Evolutionary conservation across 2,888 invertebrate genomes (phyloP), one percentile per base, ranked within the genome.

Genomic region (Drymonia ruficornis): DNA sequence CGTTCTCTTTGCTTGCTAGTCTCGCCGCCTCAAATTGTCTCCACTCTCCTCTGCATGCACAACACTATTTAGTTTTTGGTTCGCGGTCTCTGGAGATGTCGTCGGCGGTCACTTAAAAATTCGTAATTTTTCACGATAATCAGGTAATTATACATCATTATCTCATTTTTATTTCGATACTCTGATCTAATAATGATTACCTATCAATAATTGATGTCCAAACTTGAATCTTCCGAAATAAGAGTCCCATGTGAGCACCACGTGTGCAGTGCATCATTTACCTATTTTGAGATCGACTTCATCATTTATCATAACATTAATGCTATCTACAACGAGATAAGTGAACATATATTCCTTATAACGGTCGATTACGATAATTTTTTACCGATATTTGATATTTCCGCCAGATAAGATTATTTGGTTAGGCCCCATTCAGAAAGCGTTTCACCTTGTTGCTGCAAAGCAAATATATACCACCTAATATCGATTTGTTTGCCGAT

Each of bases 361-460:
- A 5, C 43, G 5, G 13, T 40, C 16, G 1, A 43, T 1, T 13
- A 19, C 12, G 43, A 23, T 43, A 43, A 19, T 19, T 12, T 18
- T 43, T 43, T n/a, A 7, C 16, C 16, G 6, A 8, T 28, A 29
- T 49, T 38, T 49, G 31, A 19, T 31, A 16, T 45, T 23, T 15
- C 45, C 44, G 36, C 31, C 15, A 40, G 76, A 78, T 78, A 74
- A 76, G 73, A 73, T 72, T 73, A 68, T 72, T 76, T 74, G 67
- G 46, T 69, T 71, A 74, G 55, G 58, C 44, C 50, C 56, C 23
- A 12, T 19, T 6, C 43, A 43, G 19, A 19, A 43, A 9, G 43
- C 19, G 19, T 13, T 43, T 4, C 12, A 12, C 42, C 23, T 23
- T 23, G 13, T 40, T 16, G 40, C n/a, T n/a, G 2, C 4, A 57